These are phyloP conservation scores for Shinisaurus crocodilurus DNA, from an alignment of 2,113 vertebrate genomes.

Conservation along the genomic window DNA sequence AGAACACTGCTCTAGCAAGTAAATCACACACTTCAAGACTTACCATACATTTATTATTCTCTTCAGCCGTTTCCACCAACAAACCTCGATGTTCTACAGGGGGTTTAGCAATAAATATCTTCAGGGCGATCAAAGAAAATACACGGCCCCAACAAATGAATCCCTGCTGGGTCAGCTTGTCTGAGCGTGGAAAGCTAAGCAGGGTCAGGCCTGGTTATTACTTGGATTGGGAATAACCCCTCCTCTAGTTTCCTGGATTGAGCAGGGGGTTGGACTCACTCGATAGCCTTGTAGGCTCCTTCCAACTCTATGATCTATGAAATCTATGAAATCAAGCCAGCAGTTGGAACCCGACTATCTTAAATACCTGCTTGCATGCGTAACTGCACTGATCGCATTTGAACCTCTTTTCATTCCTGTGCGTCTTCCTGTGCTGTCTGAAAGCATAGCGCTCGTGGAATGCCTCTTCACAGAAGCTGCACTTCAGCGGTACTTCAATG, in stretches of 20 bases:
- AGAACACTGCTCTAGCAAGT: no score
- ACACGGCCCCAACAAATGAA: constrained; percentile 12
- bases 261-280: no score
- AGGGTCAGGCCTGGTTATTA: no score
- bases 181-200: no score
- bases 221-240: no score
- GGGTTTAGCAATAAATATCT: not conserved
- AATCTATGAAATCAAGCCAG: not conserved
- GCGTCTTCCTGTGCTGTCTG: constrained; percentile 72
- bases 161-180: no score
- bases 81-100: not conserved
- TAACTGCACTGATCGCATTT: constrained; percentile 65
- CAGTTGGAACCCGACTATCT: not conserved
- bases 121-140: constrained; percentile 9
- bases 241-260: no score
- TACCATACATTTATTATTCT: not conserved
- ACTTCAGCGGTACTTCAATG: constrained; percentile 52
- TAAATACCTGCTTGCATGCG: constrained; percentile 64
- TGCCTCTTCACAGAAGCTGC: constrained; percentile 56
- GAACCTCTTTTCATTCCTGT: constrained; percentile 64
- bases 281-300: no score
- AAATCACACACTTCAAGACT: not conserved
- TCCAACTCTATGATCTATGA: no score
- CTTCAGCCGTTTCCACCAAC: not conserved
- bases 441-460: constrained; percentile 74